Evolutionary conservation across 2,888 invertebrate genomes (phyloP), one percentile per base, ranked within the genome.

Genomic region (Ommatoiulus sabulosus): DNA sequence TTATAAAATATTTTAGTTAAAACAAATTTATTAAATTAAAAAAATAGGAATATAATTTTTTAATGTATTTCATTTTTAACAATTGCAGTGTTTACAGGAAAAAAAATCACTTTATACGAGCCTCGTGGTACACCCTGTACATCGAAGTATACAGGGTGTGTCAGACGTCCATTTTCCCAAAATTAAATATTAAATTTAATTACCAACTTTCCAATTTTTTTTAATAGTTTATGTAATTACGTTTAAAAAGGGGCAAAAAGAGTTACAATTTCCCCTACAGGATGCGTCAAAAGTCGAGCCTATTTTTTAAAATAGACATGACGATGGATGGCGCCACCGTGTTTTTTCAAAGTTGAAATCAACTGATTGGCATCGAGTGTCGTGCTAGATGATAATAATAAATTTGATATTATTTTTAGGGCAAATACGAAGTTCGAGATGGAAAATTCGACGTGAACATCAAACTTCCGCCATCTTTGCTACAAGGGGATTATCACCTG

Each of bases 401-500:
- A 35, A 35, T 35, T 35, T 35, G 35, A 35, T 35, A 35, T 1
- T 35, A 35, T 35, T 35, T 35, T 35, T 35, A 88, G 88, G 88
- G 88, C 3, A 85, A 88, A 35, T 88, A 88, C 63, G 72, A 48
- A 86, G 24, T 88, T 43, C 35, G 52, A 20, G 46, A 85, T 2
- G 35, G n/a, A 44, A 88, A 44, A 44, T 72, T 88, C 35, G 80
- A 72, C 88, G 84, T 88, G 43, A 46, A 44, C 35, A 84, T 84
- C 52, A 72, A 72, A n/a, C 12, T 88, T 8, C 88, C 88, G 12
- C 44, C 80, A 2, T 48, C 7, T 2, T 12, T 88, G 17, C 46
- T 46, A 20, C 80, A 80, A n/a, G 88, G 88, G 10, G 84, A 88
- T 24, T 88, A 88, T 46, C 44, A 84, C 8, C 35, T 80, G 80